These are phyloP conservation scores for Bombus soroeensis DNA, from an alignment of 1,140 invertebrate species.

Conservation along the genomic window DNA sequence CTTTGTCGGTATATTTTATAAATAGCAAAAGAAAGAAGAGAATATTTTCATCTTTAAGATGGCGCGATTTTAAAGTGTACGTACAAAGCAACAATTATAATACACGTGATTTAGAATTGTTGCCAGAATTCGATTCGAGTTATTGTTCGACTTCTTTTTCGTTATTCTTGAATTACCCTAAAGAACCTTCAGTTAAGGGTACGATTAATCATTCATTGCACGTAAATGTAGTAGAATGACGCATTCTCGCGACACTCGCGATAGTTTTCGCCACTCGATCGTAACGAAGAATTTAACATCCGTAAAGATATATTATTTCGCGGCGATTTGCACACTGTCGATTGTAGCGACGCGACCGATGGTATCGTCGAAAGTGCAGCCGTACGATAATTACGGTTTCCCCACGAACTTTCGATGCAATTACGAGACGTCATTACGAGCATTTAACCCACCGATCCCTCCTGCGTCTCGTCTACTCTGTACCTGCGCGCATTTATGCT, in stretches of 20 bases:
- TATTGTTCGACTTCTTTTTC: background rate
- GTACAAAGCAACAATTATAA: too few relatives aligned
- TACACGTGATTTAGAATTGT: too few relatives aligned
- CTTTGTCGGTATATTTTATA: background rate
- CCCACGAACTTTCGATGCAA: conserved; percentile 74
- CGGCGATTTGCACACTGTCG: conserved; percentile 48
- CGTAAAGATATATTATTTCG: conserved; percentile 33
- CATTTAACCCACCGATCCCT: conserved; percentile 66
- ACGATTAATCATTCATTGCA: background rate
- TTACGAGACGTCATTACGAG: conserved; percentile 75
- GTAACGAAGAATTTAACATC: background rate
- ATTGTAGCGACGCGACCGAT: conserved; percentile 59
- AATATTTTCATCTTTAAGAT: too few relatives aligned
- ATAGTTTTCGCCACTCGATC: background rate
- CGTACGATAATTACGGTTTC: conserved; percentile 74
- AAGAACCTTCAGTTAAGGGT: background rate
- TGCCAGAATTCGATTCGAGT: background rate
- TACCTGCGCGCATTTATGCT: conserved; percentile 60
- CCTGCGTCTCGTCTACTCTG: background rate
- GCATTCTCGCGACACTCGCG: conserved; percentile 1
- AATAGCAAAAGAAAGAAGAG: too few relatives aligned
- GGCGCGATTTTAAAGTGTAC: too few relatives aligned
- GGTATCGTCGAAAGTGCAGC: conserved; percentile 69
- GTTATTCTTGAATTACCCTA: background rate
- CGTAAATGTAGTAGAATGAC: background rate